Evolutionary conservation across 2,113 vertebrate genomes (phyloP).

Genomic region (Blennius ocellaris): DNA sequence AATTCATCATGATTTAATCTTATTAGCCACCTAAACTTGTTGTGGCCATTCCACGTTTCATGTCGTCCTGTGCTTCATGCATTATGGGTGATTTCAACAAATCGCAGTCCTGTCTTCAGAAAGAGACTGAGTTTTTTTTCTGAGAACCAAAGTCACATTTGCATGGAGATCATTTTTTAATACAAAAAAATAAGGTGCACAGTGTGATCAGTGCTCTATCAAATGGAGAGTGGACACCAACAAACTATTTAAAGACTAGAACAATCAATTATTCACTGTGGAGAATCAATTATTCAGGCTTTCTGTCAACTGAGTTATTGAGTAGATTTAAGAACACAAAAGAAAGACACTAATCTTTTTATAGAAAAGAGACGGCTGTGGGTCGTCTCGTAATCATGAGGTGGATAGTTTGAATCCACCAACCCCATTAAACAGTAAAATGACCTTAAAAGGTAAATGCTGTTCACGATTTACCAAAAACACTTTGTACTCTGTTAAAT

Average conservation of each 20-base stretch:
- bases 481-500: background rate
- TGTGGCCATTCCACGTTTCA: background rate
- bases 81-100: background rate
- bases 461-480: background rate
- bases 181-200: no score
- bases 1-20: slow-evolving; percentile 9
- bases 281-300: no score
- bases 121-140: no score
- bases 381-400: no score
- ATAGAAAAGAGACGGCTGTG: no score
- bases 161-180: background rate
- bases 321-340: background rate
- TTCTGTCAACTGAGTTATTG: background rate
- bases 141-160: background rate
- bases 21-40: background rate
- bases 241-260: no score
- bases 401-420: no score
- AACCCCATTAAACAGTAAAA: background rate
- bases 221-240: no score
- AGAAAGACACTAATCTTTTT: background rate
- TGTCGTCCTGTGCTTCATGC: background rate
- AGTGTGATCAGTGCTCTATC: no score
- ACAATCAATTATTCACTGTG: no score
- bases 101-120: no score
- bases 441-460: background rate